Base-by-base conservation (phyloP, 2,797 vertebrate genomes). In the Iguana delicatissima region DNA sequence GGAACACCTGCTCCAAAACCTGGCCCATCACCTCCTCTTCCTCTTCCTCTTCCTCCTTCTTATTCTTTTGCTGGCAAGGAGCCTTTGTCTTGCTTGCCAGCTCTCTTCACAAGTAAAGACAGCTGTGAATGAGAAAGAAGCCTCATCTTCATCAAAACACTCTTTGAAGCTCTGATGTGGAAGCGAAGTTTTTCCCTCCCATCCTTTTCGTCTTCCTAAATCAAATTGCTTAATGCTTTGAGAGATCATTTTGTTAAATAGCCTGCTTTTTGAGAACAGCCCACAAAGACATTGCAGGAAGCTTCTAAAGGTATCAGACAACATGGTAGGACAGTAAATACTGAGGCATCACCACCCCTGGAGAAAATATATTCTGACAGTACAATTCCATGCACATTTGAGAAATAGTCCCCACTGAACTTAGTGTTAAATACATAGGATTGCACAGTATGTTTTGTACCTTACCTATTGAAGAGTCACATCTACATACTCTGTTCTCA, bases 171-270 rank as follows among this genome's bases (percentile, higher is more conserved):
- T 95, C 91, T 95, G 95, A 92, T 94, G 94, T 79, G 87, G 92
- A 93, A 92, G 94, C 96, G 96, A 13, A 32, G 46, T 62, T 14
- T 20, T 26, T 2, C 76, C 29, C n/a, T n/a, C 42, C 6, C 46
- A n/a, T 13, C 2, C n/a, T 86, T 74, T 52, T 92, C 94, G 92
- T 93, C 95, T 94, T 93, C 95, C 92, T 96, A 96, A 94, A 96
- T 94, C 91, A 96, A 92, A n/a, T 55, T 93, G 91, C 90, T 95
- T 96, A 96, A 95, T 92, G 94, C 96, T 96, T 93, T 94, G 72
- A 95, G 94, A 93, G 96, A 95, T 93, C 87, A 92, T 96, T 96
- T 96, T 96, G 96, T 96, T 93, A 86, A 95, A 92, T 92, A 95
- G 91, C 76, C 93, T 88, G 72, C 89, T 90, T 93, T 93, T 90